Evolutionary conservation across 2,113 vertebrate genomes (phyloP), one percentile per base, ranked within the genome.

Genomic region (Mionectes macconnelli): DNA sequence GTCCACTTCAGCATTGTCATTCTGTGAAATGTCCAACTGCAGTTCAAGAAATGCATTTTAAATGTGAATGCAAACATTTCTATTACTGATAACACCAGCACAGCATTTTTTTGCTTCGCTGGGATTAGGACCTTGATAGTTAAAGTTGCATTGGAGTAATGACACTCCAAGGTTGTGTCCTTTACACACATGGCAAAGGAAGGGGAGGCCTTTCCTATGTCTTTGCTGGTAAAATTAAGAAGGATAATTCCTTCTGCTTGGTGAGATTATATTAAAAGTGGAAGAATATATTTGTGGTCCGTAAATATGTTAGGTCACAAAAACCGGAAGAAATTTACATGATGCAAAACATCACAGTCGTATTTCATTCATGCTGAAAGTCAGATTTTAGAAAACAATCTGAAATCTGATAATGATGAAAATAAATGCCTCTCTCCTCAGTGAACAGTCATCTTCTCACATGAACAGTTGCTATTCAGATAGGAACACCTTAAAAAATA

Each of bases 11-110:
- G 95, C 95, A 96, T 12, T 96, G 96, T 96, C 90, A 89, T 91
- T 96, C 94, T 88, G 25, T 83, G 84, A 95, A 96, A 93, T 92
- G 91, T 94, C 90, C 84, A 89, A 47, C 82, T 95, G 78, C 92
- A 96, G 84, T 95, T 72, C 88, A 79, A 97, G 91, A 97, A 97
- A 94, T 96, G 95, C 93, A 96, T 97, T 97, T 96, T 95, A 95
- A 97, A 97, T 94, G 70, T 90, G 96, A 88, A 96, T 97, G 95
- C 81, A 97, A 97, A 97, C 91, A 95, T 97, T 97, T 94, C 92
- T 96, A 93, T 97, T 97, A 94, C 87, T 92, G 87, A 96, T 96
- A 97, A 95, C 87, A 97, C 91, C 87, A 97, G 63, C 93, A 2
- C 96, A 96, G 96, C 96, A 94, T 77, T 95, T 97, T n/a, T 97